Conservation (phyloP, 2,797 vertebrate species). For the Acrocephalus scirpaceus region DNA sequence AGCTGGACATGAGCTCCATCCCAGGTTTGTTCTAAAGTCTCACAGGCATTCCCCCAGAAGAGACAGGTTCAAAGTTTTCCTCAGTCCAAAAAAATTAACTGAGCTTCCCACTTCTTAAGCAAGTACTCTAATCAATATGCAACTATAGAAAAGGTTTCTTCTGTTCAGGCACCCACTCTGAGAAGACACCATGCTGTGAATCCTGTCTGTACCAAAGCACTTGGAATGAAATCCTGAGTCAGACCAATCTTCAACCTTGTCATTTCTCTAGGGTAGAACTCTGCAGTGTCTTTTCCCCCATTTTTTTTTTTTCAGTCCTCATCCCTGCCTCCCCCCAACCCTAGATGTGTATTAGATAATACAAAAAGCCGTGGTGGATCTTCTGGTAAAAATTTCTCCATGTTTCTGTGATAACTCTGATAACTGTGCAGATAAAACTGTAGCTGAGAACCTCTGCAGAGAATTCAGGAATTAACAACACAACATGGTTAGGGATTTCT, state of each 20-base stretch:
- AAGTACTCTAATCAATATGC: not conserved
- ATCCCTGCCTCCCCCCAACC: accelerated
- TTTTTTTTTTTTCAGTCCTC: not conserved
- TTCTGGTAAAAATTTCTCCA: not conserved
- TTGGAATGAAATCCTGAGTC: not conserved
- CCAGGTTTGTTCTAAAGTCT: not conserved
- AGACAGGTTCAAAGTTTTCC: not conserved
- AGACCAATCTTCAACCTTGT: not conserved
- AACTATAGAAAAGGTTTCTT: not conserved
- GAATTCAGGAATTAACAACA: not conserved
- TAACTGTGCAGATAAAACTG: not conserved
- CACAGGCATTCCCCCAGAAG: not conserved
- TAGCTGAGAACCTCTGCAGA: not conserved
- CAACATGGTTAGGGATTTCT: not conserved
- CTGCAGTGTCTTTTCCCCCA: not conserved
- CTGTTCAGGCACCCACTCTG: not conserved
- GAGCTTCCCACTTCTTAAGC: not conserved
- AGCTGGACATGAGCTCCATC: not conserved
- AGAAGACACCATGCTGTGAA: not conserved
- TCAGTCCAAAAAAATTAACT: not conserved
- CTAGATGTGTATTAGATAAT: not conserved
- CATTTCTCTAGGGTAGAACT: not conserved
- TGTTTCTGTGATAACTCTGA: not conserved
- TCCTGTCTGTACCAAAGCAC: not conserved
- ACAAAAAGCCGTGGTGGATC: not conserved